phyloP scores from a whole-genome alignment of 2,888 invertebrate genomes.

The Ditula angustiorana region DNA sequence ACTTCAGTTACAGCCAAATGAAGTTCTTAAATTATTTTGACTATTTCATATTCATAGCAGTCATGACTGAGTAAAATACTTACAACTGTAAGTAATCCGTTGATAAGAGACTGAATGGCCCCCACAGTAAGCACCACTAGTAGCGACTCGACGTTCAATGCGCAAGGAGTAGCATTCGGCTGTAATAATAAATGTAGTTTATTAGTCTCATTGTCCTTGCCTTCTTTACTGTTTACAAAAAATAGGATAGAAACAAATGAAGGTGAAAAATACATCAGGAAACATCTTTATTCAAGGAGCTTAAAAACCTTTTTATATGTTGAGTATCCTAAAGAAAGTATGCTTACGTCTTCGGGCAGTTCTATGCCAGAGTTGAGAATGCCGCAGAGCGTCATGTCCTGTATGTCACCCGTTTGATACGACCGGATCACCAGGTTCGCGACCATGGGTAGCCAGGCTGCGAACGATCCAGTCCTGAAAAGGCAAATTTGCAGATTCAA shows the following conservation, averaged over 20 bases:
- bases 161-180: slow-evolving; percentile 37
- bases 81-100: slow-evolving; percentile 57
- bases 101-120: slow-evolving; percentile 21
- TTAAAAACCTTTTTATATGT: too few species aligned
- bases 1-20: too few species aligned
- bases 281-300: too few species aligned
- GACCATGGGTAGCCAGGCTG: slow-evolving; percentile 50
- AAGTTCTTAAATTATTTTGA: too few species aligned
- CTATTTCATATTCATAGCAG: too few species aligned
- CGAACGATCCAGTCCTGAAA: slow-evolving; percentile 56
- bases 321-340: neutral
- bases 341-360: slow-evolving; percentile 28
- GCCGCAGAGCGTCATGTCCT: slow-evolving; percentile 45
- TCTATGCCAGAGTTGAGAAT: slow-evolving; percentile 42
- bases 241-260: neutral
- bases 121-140: slow-evolving; percentile 36
- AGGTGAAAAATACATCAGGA: neutral
- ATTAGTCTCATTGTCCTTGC: too few species aligned
- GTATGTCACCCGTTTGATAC: slow-evolving; percentile 44
- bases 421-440: slow-evolving; percentile 47
- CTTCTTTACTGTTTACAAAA: too few species aligned
- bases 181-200: neutral
- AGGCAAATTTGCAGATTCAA: too few species aligned
- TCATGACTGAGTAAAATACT: slow-evolving; percentile 12
- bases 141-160: slow-evolving; percentile 38